phyloP scores from a whole-genome alignment of 2,113 vertebrate species.

The Oostethus manadensis region DNA sequence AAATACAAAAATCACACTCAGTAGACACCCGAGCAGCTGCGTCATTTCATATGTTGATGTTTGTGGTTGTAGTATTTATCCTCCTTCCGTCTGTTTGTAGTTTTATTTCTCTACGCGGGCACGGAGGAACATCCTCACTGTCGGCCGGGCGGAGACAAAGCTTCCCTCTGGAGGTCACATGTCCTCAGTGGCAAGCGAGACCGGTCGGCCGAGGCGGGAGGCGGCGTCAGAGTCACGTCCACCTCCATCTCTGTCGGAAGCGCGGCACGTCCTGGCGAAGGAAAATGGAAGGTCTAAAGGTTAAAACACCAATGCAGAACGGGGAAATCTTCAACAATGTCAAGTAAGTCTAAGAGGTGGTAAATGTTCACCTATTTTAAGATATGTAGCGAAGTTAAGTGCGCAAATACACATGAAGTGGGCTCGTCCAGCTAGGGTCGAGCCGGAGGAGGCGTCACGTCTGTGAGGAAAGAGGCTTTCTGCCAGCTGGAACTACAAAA shows the following conservation, averaged over 20 bases:
- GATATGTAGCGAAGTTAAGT: too few relatives aligned
- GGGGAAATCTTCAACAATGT: too few relatives aligned
- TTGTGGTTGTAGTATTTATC: neutral
- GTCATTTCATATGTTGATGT: neutral
- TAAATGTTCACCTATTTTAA: too few relatives aligned
- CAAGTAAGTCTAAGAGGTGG: too few relatives aligned
- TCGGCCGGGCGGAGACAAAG: conserved; percentile 21
- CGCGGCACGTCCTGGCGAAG: conserved; percentile 26
- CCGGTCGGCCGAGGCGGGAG: conserved; percentile 3
- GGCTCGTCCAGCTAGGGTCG: too few relatives aligned
- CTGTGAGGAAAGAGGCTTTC: too few relatives aligned
- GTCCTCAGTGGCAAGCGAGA: conserved; percentile 17
- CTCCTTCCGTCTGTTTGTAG: neutral
- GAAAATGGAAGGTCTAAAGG: too few relatives aligned
- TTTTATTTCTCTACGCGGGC: neutral
- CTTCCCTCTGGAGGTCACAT: conserved; percentile 41
- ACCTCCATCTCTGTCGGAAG: conserved; percentile 59
- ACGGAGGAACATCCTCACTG: conserved; percentile 14
- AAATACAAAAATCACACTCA: neutral
- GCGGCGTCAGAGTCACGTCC: conserved; percentile 47
- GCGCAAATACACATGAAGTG: too few relatives aligned
- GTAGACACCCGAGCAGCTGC: neutral
- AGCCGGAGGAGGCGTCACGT: too few relatives aligned
- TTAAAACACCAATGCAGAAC: too few relatives aligned
- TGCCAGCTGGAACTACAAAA: too few relatives aligned